Conservation (phyloP, 2,797 vertebrate species). For the Antennarius maculatus region DNA sequence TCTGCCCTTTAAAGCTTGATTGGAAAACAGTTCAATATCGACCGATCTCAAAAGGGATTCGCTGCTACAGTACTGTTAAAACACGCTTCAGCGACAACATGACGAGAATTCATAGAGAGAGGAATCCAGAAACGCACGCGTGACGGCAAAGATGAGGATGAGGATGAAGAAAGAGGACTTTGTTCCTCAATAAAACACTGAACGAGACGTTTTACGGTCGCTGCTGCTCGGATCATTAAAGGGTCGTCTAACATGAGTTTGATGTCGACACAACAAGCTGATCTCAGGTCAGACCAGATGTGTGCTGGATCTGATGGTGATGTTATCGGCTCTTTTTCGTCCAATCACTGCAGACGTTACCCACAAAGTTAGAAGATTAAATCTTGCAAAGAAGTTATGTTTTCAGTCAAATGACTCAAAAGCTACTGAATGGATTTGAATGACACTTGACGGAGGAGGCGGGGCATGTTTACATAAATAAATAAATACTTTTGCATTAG, state of each 20-base stretch:
- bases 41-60: constrained; percentile 68
- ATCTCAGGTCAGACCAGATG: background rate
- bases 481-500: no score
- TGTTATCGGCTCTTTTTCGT: no score
- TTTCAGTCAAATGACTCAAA: no score
- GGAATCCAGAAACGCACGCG: constrained; percentile 30
- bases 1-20: constrained; percentile 69
- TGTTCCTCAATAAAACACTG: background rate
- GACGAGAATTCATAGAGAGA: background rate
- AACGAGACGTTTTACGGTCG: no score
- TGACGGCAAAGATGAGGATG: constrained; percentile 4
- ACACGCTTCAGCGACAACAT: constrained; percentile 32
- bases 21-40: constrained; percentile 56
- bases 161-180: background rate
- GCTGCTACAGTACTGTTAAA: constrained; percentile 73
- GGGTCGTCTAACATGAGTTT: background rate
- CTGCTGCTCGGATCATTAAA: constrained; percentile 15
- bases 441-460: no score
- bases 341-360: no score
- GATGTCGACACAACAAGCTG: background rate
- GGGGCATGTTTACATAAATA: no score
- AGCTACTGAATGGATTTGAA: no score
- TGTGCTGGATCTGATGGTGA: no score
- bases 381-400: no score
- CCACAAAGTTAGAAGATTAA: no score